These are phyloP conservation scores for Acanthurus tractus DNA, from an alignment of 2,797 vertebrate genomes.

Conservation along the genomic window DNA sequence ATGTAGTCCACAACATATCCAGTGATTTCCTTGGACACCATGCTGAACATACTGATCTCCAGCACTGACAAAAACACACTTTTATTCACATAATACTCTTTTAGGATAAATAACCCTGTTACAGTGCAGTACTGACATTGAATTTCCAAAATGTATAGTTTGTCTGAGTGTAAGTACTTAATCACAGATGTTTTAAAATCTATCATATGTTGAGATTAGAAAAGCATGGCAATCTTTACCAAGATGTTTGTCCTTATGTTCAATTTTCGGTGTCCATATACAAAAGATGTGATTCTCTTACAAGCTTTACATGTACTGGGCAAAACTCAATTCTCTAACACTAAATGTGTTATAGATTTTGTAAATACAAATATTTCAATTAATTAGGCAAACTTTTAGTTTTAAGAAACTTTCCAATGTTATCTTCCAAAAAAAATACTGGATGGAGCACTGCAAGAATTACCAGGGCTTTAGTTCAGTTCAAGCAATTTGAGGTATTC, in stretches of 20 bases:
- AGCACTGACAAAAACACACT: constrained; percentile 82
- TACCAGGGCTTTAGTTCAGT: too few relatives aligned
- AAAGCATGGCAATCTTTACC: background rate
- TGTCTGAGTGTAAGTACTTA: background rate
- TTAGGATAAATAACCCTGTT: background rate
- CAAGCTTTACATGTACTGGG: background rate
- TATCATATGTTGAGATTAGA: background rate
- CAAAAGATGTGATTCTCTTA: background rate
- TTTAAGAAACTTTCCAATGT: background rate
- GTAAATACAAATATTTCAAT: too few relatives aligned
- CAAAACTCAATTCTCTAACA: too few relatives aligned
- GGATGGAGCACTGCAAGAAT: too few relatives aligned
- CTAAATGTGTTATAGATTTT: too few relatives aligned
- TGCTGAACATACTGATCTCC: constrained; percentile 90
- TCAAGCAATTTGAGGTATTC: too few relatives aligned
- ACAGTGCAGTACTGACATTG: background rate
- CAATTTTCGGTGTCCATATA: background rate
- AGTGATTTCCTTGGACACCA: constrained; percentile 90
- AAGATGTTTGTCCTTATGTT: background rate
- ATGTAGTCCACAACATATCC: constrained; percentile 84
- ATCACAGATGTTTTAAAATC: background rate
- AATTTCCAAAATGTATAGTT: background rate
- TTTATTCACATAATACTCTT: background rate
- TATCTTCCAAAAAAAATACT: too few relatives aligned
- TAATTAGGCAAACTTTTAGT: too few relatives aligned